These are phyloP conservation scores for Hippocampus barbouri DNA, from an alignment of 2,113 vertebrate genomes.

Conservation along the genomic window DNA sequence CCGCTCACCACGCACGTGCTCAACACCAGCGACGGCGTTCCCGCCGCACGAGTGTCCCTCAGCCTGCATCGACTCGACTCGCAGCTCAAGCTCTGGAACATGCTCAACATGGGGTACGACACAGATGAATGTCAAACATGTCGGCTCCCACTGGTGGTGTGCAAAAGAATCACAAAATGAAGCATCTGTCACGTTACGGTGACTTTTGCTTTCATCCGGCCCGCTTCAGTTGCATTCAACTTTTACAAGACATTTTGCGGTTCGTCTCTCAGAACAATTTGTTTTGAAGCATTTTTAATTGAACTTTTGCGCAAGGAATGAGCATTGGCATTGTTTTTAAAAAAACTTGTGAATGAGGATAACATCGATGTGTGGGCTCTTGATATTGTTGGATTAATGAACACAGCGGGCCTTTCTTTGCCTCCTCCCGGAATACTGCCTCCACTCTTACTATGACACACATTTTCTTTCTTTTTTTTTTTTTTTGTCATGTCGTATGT, in stretches of 20 bases:
- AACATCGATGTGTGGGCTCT: no score
- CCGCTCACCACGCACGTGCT: conserved; percentile 68
- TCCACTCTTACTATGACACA: neutral
- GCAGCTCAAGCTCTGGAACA: conserved; percentile 58
- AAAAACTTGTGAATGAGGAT: no score
- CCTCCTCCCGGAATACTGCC: no score
- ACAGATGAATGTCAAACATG: no score
- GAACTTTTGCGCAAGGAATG: no score
- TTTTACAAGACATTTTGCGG: neutral
- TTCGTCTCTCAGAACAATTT: no score
- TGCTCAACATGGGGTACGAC: conserved; percentile 55
- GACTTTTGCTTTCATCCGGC: neutral
- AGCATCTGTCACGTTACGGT: neutral
- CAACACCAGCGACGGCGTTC: conserved; percentile 65
- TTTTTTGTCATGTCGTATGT: neutral
- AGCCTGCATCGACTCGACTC: conserved; percentile 68
- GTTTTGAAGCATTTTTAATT: no score
- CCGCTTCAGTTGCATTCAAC: no score
- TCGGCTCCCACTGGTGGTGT: neutral
- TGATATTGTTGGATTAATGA: no score
- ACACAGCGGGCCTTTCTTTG: no score
- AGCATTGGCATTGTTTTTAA: no score
- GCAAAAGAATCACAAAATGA: neutral
- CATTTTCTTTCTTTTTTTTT: neutral
- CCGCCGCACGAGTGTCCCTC: conserved; percentile 58